These are phyloP conservation scores for Physeter macrocephalus DNA, from an alignment of 2,113 vertebrate genomes.

Conservation along the genomic window DNA sequence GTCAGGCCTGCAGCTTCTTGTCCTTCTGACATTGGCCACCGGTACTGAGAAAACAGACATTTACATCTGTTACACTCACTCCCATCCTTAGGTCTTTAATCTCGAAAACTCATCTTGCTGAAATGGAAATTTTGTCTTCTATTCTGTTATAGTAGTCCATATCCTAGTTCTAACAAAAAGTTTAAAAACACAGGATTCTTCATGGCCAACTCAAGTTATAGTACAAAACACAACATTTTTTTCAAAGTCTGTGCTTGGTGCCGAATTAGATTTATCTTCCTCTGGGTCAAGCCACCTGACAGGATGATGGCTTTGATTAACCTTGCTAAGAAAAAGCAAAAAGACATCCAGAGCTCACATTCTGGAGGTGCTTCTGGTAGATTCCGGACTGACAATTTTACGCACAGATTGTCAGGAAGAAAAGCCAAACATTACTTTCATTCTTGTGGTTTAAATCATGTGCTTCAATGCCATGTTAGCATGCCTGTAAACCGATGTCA, in stretches of 20 bases:
- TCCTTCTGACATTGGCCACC: accelerated
- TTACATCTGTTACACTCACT: neutral
- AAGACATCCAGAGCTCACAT: neutral
- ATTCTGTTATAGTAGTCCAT: neutral
- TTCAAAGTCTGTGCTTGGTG: neutral
- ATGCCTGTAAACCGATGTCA: neutral
- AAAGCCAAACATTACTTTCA: neutral
- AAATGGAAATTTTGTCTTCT: neutral
- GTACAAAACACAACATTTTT: neutral
- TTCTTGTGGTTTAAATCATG: neutral
- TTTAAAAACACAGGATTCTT: neutral
- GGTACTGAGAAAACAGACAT: neutral
- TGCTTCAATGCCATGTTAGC: neutral
- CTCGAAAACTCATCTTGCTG: neutral
- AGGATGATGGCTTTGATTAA: neutral
- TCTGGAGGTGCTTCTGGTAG: neutral
- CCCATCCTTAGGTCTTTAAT: neutral
- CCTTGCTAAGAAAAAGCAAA: neutral
- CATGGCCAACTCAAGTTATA: neutral
- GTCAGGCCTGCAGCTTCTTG: neutral
- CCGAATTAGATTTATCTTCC: neutral
- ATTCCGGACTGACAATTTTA: neutral
- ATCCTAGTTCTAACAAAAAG: neutral
- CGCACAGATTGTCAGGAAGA: neutral
- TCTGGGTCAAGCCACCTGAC: neutral